A percentile compares a stretch with the other conserved stretches of the same genome.
Conservation (phyloP, 1,140 invertebrate genomes). For the Zaprionus africanus region DNA sequence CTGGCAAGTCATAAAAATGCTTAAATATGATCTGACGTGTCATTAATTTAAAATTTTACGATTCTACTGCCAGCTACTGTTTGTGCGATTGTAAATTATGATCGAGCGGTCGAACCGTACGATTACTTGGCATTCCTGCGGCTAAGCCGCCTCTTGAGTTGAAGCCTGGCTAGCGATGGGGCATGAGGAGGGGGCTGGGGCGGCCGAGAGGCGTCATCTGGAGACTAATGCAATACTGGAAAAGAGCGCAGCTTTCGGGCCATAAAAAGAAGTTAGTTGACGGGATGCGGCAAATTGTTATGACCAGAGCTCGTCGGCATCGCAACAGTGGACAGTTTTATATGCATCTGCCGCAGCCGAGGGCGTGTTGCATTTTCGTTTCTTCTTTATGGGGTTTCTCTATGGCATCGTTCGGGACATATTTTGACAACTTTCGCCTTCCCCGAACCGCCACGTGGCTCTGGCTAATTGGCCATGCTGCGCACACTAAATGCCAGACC, state of each 20-base stretch:
- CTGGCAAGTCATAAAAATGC: constrained; percentile 69
- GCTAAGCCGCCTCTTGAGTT: constrained; percentile 23
- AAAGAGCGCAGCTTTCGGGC: constrained; percentile 37
- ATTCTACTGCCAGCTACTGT: constrained; percentile 77
- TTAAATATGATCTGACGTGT: constrained; percentile 82
- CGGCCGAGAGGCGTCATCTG: neutral
- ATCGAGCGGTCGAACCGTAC: constrained; percentile 37
- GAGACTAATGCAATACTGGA: neutral
- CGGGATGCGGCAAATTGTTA: constrained; percentile 66
- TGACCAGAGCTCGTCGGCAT: constrained; percentile 43
- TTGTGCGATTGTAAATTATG: constrained; percentile 80
- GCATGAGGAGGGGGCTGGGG: neutral
- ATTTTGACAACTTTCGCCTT: constrained; percentile 60
- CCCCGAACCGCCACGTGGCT: constrained; percentile 15
- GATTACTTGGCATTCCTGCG: constrained; percentile 45
- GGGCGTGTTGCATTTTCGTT: constrained; percentile 33
- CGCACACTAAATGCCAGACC: constrained; percentile 62
- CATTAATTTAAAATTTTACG: constrained; percentile 83
- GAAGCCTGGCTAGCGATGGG: neutral
- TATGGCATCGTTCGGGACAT: neutral
- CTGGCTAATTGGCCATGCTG: constrained; percentile 72
- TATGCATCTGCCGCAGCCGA: constrained; percentile 45
- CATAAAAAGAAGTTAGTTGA: constrained; percentile 57
- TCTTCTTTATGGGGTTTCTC: constrained; percentile 19
- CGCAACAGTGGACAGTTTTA: constrained; percentile 61